Base-by-base conservation (phyloP, 2,797 vertebrate species). In the Rhinatrema bivittatum region DNA sequence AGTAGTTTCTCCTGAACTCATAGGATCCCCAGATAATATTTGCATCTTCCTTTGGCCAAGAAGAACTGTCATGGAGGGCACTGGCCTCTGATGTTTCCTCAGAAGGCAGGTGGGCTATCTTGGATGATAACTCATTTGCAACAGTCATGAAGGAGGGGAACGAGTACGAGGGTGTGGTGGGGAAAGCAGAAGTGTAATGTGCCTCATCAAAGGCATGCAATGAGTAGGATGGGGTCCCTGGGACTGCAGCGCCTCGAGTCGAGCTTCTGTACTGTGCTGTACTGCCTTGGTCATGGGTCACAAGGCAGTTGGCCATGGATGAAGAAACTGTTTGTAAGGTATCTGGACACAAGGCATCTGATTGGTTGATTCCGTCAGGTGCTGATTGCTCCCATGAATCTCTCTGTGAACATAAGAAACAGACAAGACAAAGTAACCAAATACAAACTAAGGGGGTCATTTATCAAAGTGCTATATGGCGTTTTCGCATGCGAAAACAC, bases 21-120 rank as follows among this genome's bases (percentile, higher is more conserved):
- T 88, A 96, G 1, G 85, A 39, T 1, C 88, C 84, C 92, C 93
- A 97, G 16, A 73, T 29, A 39, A 72, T 62, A 42, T 59, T 68
- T 5, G 58, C 74, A 0, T 96, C 93, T 30, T 94, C 92, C 48
- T 91, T 97, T 1, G 60, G 53, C 94, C 93, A 97, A 25, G 78
- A 58, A 5, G 78, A 19, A 41, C 46, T 72, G 26, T 78, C 81
- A 0, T 58, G 89, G 46, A 57, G 70, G 7, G 57, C 16, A 0
- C 51, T 27, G 9, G 48, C n/a, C 11, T 89, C 88, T 0, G 56
- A 9, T 4, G 67, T 46, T 9, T 89, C 86, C 9, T 90, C 88
- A 0, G 74, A 54, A 3, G 69, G 53, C 12, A 81, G 67, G 0
- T 81, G 60, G 48, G 72, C 60, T 61, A 78, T 78, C 72, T 91